phyloP scores from a whole-genome alignment of 2,113 vertebrate species.

The Chloroceryle aenea region DNA sequence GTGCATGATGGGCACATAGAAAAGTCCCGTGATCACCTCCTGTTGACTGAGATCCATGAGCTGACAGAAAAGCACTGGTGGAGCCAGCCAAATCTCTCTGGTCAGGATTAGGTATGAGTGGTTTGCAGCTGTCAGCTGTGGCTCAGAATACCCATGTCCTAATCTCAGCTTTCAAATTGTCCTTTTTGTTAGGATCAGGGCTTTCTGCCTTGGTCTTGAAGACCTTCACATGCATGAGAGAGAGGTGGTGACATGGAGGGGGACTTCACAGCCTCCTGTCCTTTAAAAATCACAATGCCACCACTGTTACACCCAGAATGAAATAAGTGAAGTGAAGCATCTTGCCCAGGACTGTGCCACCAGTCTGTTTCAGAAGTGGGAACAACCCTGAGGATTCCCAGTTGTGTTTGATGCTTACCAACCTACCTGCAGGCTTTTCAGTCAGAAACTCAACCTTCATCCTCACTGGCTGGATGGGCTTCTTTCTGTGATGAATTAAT shows the following conservation, averaged over 20 bases:
- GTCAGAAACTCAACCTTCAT: neutral
- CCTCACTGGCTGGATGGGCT: neutral
- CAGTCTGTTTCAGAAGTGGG: neutral
- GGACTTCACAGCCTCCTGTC: neutral
- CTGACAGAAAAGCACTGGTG: neutral
- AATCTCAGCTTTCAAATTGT: neutral
- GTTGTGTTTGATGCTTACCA: neutral
- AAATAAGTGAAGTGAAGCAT: neutral
- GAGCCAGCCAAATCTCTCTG: neutral
- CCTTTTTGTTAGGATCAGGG: neutral
- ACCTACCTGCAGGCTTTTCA: neutral
- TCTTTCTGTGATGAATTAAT: neutral
- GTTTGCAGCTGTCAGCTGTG: neutral
- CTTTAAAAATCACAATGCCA: neutral
- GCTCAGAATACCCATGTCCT: neutral
- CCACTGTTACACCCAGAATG: fast-evolving
- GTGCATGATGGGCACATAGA: neutral
- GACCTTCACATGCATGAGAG: fast-evolving
- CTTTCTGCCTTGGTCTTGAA: neutral
- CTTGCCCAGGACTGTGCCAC: neutral
- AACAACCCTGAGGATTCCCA: neutral
- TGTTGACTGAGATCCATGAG: neutral
- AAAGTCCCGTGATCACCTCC: neutral
- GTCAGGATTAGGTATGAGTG: neutral
- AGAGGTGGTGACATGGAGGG: neutral